These are phyloP conservation scores for Rugalucina vietnamica DNA, from an alignment of 2,888 invertebrate species.

Conservation along the genomic window DNA sequence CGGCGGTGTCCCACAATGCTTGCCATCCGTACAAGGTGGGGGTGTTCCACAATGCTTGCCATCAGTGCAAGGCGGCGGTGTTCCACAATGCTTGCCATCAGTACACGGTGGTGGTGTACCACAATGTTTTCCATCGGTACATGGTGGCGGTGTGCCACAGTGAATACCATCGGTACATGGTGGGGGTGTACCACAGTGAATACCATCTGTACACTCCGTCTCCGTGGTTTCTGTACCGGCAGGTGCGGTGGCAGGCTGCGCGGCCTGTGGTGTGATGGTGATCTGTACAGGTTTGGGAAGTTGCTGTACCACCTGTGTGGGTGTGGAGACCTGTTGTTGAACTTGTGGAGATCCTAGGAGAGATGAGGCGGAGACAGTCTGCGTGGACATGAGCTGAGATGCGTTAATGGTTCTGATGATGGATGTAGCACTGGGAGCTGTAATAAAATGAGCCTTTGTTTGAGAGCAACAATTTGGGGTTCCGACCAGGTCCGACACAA, in stretches of 20 bases:
- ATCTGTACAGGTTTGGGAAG: slow-evolving; percentile 75
- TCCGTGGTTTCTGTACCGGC: slow-evolving; percentile 41
- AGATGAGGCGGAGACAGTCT: slow-evolving; percentile 61
- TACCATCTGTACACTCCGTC: slow-evolving; percentile 53
- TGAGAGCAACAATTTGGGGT: too few relatives aligned
- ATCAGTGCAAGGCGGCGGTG: slow-evolving; percentile 62
- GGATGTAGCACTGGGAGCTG: slow-evolving; percentile 52
- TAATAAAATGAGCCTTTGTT: slow-evolving; percentile 18
- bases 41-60: slow-evolving; percentile 64
- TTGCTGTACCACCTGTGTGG: slow-evolving; percentile 68
- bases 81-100: slow-evolving; percentile 63
- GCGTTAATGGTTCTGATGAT: slow-evolving; percentile 68
- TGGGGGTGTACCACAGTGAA: slow-evolving; percentile 62
- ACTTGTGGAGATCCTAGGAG: slow-evolving; percentile 43
- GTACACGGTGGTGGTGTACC: slow-evolving; percentile 56
- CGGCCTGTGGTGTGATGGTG: slow-evolving; percentile 71
- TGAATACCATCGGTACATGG: slow-evolving; percentile 59
- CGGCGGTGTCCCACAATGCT: slow-evolving; percentile 60
- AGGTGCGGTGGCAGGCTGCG: slow-evolving; percentile 75
- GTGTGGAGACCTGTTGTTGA: slow-evolving; percentile 56
- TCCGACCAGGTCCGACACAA: too few relatives aligned
- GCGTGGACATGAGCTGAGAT: slow-evolving; percentile 55
- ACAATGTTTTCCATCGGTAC: slow-evolving; percentile 51
- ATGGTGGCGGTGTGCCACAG: slow-evolving; percentile 59
- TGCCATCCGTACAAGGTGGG: slow-evolving; percentile 59